Conservation (phyloP, 2,888 invertebrate species). For the Stenodema calcarata region DNA sequence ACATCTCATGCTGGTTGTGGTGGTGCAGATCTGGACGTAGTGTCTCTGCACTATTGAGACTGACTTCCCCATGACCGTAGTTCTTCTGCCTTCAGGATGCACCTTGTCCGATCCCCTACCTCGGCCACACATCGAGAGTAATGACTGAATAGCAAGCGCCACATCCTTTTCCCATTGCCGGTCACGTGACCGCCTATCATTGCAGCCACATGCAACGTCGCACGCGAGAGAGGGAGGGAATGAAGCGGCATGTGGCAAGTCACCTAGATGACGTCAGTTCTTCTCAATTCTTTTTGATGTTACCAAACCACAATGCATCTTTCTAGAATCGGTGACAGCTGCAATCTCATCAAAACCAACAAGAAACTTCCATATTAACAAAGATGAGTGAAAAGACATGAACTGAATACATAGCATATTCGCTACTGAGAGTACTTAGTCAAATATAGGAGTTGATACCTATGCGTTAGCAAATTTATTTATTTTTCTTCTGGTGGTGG, state of each 20-base stretch:
- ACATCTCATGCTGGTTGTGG: not conserved
- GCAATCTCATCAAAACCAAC: too few species aligned
- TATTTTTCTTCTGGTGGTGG: too few species aligned
- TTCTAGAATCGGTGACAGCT: too few species aligned
- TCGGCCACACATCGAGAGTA: not conserved
- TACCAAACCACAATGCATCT: too few species aligned
- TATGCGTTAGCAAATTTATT: too few species aligned
- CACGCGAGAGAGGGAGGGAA: not conserved
- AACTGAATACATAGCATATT: too few species aligned
- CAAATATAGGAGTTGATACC: too few species aligned
- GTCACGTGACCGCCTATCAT: conserved; percentile 37
- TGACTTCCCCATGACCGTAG: not conserved
- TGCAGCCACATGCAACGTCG: conserved; percentile 15
- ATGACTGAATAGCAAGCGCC: conserved; percentile 21
- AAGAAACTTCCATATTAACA: too few species aligned
- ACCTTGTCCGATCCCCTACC: conserved; percentile 21
- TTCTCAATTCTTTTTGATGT: not conserved
- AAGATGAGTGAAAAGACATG: too few species aligned
- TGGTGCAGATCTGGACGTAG: not conserved
- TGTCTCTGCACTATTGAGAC: not conserved
- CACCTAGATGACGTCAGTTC: not conserved
- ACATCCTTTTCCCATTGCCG: conserved; percentile 38
- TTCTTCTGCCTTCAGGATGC: not conserved
- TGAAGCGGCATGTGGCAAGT: conserved; percentile 8
- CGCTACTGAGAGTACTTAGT: too few species aligned